Evolutionary conservation across 2,113 vertebrate genomes (phyloP).

Genomic region (Tiliqua scincoides): DNA sequence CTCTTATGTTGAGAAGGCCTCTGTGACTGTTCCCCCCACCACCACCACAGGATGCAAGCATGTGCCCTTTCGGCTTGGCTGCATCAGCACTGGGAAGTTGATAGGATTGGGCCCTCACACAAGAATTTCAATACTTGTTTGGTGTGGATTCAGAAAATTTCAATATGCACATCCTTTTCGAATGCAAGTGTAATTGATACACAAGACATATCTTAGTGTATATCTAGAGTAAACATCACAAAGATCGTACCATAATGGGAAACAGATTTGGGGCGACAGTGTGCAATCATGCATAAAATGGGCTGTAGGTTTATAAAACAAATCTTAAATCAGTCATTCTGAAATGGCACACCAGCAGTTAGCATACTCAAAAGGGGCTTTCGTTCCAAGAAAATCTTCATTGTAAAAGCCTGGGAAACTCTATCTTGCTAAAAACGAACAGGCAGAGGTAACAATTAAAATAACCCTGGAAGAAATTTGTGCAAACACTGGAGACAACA

Average conservation of each 20-base stretch:
- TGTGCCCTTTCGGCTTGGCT: too few species aligned
- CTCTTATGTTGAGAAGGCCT: too few species aligned
- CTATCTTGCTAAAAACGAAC: neutral
- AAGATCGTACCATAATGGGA: neutral
- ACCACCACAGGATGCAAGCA: too few species aligned
- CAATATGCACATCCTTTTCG: neutral
- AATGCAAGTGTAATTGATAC: neutral
- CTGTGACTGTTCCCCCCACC: too few species aligned
- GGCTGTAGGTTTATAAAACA: conserved; percentile 12
- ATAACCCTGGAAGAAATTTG: conserved; percentile 13
- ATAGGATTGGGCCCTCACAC: too few species aligned
- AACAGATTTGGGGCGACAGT: conserved; percentile 11
- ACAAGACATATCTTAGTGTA: neutral
- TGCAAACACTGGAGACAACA: neutral
- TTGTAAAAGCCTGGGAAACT: conserved; percentile 10
- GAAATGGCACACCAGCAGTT: neutral
- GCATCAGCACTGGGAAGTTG: too few species aligned
- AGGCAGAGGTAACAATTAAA: neutral
- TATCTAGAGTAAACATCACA: neutral
- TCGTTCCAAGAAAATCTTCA: neutral
- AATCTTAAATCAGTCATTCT: neutral
- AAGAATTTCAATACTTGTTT: neutral
- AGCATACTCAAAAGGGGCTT: neutral
- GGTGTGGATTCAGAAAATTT: neutral
- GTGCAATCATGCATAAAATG: neutral